phyloP scores from a whole-genome alignment of 2,888 invertebrate species.

The Lordiphosa fenestrarum region DNA sequence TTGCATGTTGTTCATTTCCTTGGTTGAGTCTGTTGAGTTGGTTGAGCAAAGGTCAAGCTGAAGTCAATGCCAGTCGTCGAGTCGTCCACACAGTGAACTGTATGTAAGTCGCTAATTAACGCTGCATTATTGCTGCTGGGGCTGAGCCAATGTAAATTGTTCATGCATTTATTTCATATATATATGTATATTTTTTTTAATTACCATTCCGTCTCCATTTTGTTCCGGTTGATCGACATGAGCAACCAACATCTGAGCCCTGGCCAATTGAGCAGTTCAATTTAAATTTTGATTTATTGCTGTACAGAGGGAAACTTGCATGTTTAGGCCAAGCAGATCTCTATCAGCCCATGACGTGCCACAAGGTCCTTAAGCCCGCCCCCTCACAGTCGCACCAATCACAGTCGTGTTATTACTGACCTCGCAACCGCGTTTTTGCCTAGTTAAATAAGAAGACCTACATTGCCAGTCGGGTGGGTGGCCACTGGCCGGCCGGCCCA shows the following conservation, averaged over 20 bases:
- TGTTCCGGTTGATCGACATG: slow-evolving; percentile 45
- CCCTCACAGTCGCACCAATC: neutral
- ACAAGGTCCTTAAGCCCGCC: slow-evolving; percentile 43
- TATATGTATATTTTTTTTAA: slow-evolving; percentile 24
- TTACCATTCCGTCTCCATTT: slow-evolving; percentile 30
- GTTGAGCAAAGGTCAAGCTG: slow-evolving; percentile 51
- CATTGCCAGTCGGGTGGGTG: slow-evolving; percentile 22
- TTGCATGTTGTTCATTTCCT: slow-evolving; percentile 33
- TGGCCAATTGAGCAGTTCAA: slow-evolving; percentile 23
- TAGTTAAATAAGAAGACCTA: slow-evolving; percentile 49
- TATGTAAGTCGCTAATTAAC: slow-evolving; percentile 41
- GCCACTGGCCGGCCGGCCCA: neutral
- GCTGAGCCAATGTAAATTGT: slow-evolving; percentile 30
- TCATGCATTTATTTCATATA: slow-evolving; percentile 42
- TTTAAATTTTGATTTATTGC: slow-evolving; percentile 58
- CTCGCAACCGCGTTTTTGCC: too few relatives aligned
- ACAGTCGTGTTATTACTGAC: slow-evolving; percentile 10
- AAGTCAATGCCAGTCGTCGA: slow-evolving; percentile 53
- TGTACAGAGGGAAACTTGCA: slow-evolving; percentile 30
- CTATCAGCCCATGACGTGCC: slow-evolving; percentile 25
- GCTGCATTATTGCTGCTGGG: slow-evolving; percentile 19
- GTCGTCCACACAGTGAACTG: slow-evolving; percentile 23
- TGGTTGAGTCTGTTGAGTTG: slow-evolving; percentile 11
- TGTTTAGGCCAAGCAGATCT: slow-evolving; percentile 25
- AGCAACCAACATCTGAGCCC: neutral